Evolutionary conservation across 2,888 invertebrate genomes (phyloP).

Genomic region (Agrochola lychnidis): DNA sequence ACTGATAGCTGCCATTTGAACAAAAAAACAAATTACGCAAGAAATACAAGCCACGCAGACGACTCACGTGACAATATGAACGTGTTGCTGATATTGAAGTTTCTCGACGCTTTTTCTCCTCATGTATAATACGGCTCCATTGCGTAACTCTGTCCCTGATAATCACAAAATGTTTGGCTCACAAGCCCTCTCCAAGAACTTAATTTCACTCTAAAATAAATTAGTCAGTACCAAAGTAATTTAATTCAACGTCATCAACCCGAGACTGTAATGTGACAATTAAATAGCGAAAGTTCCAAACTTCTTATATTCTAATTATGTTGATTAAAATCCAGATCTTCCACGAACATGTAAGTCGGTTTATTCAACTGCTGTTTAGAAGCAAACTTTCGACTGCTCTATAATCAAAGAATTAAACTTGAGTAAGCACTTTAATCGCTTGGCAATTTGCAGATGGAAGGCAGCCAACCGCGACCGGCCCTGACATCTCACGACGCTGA

Average conservation of each 20-base stretch:
- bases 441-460: constrained; percentile 67
- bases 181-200: constrained; percentile 19
- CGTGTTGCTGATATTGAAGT: constrained; percentile 42
- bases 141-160: constrained; percentile 28
- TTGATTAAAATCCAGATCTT: constrained; percentile 66
- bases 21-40: constrained; percentile 40
- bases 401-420: constrained; percentile 70
- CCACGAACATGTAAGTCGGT: constrained; percentile 60
- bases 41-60: constrained; percentile 17
- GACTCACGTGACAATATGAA: constrained; percentile 28
- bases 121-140: constrained; percentile 5
- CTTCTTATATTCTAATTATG: constrained; percentile 68
- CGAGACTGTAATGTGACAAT: constrained; percentile 47
- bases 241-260: constrained; percentile 54
- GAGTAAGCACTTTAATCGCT: constrained; percentile 67
- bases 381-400: constrained; percentile 63
- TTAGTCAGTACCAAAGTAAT: constrained; percentile 43
- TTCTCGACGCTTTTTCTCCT: constrained; percentile 22
- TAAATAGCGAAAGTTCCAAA: constrained; percentile 58
- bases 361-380: constrained; percentile 63
- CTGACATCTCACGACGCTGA: constrained; percentile 52
- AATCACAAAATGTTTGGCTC: constrained; percentile 28
- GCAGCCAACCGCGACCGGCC: constrained; percentile 58
- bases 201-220: constrained; percentile 36
- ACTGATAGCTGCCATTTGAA: constrained; percentile 15